Evolutionary conservation across 2,888 invertebrate species (phyloP), one percentile per base, ranked within the genome.

Genomic region (Agrochola lota): DNA sequence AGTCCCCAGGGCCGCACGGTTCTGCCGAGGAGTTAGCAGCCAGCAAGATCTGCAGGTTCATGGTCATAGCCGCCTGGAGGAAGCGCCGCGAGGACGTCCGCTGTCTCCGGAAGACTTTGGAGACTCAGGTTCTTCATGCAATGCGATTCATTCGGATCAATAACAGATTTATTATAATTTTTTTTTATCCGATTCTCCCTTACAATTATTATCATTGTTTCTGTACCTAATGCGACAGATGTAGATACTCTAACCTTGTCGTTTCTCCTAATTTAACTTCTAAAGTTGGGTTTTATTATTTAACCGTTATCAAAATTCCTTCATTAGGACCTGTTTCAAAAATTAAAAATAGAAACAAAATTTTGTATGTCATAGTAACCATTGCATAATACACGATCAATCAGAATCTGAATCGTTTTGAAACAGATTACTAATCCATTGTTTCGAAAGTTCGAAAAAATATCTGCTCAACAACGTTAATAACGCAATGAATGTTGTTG

Each of bases 31-130:
- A 92, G 84, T 88, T 91, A 84, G 97, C 97, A 1, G 97, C 96
- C 0, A 93, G 92, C 20, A 91, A 93, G 69, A 93, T 97, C 62
- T 96, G 95, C 40, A 93, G 94, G 75, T 94, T 96, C 85, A 94
- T 97, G 92, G 88, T 97, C 87, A 84, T 97, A 70, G 95, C 95
- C 62, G 97, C 97, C 0, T 97, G 97, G 97, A 92, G 97, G 52
- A 93, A 94, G 6, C 95, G 97, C 46, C 94, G 97, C 49, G 94
- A 95, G 64, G 97, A 97, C 79, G 92, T 97, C 60, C 91, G 92
- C 2, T 95, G 96, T 63, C 91, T 97, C 20, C 91, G 96, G 72
- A 94, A 93, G 86, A 96, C 96, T 9, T 92, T 97, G 71, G 96
- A 96, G 77, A 91, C 93, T 30, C 95, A 97, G 91, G 95, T 95